These are phyloP conservation scores for Babylonia areolata DNA, from an alignment of 1,140 invertebrate genomes.

Conservation along the genomic window DNA sequence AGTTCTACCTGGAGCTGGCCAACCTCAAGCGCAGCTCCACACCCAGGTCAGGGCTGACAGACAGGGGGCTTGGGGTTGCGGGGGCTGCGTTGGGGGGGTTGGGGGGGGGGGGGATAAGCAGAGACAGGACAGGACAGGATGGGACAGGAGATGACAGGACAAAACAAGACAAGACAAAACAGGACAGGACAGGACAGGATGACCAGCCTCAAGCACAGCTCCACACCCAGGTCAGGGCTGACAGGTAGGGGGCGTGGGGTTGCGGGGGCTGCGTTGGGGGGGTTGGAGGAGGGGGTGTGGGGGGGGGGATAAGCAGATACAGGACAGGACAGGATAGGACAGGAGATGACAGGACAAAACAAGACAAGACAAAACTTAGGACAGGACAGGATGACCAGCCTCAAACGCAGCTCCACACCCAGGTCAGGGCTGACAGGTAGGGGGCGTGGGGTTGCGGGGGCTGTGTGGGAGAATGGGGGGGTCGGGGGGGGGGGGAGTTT, in stretches of 20 bases:
- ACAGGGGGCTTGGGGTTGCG: no score
- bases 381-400: no score
- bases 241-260: neutral
- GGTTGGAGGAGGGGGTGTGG: no score
- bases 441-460: no score
- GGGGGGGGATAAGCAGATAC: neutral
- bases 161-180: no score
- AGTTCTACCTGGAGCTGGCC: conserved; percentile 73
- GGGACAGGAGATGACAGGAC: no score
- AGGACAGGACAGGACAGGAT: no score
- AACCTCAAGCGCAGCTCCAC: conserved; percentile 70
- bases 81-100: no score
- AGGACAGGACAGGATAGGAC: neutral
- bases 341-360: no score
- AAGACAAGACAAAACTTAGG: no score
- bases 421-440: conserved; percentile 53
- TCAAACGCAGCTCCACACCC: conserved; percentile 71
- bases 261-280: no score
- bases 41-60: conserved; percentile 62
- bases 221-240: conserved; percentile 70
- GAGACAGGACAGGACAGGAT: neutral
- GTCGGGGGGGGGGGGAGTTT: neutral
- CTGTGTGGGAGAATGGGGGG: no score
- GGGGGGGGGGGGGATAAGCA: neutral
- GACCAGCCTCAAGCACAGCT: conserved; percentile 68